Conservation (phyloP, 1,140 invertebrate species). For the Pectinophora gossypiella region DNA sequence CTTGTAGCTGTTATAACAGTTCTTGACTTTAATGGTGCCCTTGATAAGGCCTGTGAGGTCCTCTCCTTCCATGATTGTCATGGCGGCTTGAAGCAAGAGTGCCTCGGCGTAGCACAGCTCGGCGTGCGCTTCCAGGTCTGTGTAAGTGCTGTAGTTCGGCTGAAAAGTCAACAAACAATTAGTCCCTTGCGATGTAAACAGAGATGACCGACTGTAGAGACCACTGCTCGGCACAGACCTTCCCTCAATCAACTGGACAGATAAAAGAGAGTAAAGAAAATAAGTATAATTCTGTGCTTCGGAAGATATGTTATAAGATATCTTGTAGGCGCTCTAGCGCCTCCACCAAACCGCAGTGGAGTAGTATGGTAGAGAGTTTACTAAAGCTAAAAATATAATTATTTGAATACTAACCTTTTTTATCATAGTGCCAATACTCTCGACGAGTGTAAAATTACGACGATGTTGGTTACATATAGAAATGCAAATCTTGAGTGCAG, state of each 20-base stretch:
- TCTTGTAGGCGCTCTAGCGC: no score
- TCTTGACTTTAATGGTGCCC: constrained; percentile 94
- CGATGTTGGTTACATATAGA: constrained; percentile 85
- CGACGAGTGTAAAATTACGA: constrained; percentile 83
- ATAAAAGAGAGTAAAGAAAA: no score
- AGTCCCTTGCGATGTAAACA: no score
- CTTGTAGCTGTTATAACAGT: constrained; percentile 95
- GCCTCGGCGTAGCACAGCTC: constrained; percentile 96
- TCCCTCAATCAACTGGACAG: no score
- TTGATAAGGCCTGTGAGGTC: constrained; percentile 95
- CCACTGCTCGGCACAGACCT: no score
- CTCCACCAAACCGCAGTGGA: no score
- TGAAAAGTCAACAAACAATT: no score
- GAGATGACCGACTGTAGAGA: no score
- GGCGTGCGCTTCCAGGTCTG: constrained; percentile 92
- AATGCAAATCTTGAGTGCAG: constrained; percentile 84
- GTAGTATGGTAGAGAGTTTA: no score
- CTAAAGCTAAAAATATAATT: background rate
- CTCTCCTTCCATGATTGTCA: constrained; percentile 96
- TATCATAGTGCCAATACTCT: constrained; percentile 89
- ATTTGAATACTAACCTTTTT: constrained; percentile 80
- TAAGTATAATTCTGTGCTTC: no score
- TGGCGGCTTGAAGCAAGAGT: constrained; percentile 89
- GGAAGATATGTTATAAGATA: no score
- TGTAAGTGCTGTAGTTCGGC: constrained; percentile 85